These are phyloP conservation scores for Glaucidium brasilianum DNA, from an alignment of 2,113 vertebrate genomes.

Conservation along the genomic window DNA sequence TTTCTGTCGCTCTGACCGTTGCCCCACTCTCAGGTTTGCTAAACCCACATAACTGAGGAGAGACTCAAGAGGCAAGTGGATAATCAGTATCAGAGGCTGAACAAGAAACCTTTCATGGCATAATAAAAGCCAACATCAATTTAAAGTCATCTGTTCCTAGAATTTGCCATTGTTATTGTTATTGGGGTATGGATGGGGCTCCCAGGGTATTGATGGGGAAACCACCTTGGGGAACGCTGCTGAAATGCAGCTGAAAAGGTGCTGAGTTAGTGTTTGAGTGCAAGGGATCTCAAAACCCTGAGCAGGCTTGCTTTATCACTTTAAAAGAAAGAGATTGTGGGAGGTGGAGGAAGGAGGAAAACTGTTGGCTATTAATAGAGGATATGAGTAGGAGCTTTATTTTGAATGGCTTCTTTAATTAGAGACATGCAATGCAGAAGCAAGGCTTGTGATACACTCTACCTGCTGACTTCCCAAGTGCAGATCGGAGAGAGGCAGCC, in stretches of 20 bases:
- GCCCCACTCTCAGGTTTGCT: slow-evolving; percentile 70
- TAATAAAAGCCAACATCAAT: background rate
- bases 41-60: slow-evolving; percentile 16
- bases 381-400: slow-evolving; percentile 16
- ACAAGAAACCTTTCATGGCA: background rate
- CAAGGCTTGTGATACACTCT: background rate
- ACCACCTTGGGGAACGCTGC: background rate
- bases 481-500: background rate
- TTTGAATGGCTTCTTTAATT: slow-evolving; percentile 39
- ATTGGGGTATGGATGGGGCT: background rate
- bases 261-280: background rate
- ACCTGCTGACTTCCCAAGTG: background rate
- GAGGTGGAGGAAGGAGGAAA: background rate
- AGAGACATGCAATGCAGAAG: background rate
- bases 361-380: slow-evolving; percentile 20
- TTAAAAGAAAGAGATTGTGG: background rate
- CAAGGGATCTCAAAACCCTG: background rate
- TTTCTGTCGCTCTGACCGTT: slow-evolving; percentile 58
- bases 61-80: background rate
- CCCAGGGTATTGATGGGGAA: background rate
- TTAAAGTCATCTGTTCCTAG: background rate
- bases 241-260: background rate
- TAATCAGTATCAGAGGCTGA: background rate
- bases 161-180: background rate
- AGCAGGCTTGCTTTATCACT: background rate